A percentile compares a stretch with the other conserved stretches of the same genome.
Evolutionary conservation across 2,888 invertebrate species (phyloP).

Genomic region (Phortica magna): DNA sequence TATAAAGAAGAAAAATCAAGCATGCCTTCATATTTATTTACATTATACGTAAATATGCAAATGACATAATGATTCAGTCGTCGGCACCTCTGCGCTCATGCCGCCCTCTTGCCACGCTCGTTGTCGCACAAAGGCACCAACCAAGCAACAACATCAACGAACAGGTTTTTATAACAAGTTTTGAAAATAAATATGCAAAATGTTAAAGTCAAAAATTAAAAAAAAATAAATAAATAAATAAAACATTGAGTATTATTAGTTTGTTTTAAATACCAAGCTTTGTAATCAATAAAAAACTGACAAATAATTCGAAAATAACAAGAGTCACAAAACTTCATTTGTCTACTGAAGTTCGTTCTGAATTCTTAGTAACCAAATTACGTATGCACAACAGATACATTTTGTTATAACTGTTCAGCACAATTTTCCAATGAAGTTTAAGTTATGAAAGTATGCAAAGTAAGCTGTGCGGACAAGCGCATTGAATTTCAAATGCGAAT

Average conservation of each 20-base stretch:
- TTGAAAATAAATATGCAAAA: constrained; percentile 12
- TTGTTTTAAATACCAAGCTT: not conserved
- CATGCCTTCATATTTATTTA: constrained; percentile 11
- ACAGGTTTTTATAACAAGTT: constrained; percentile 30
- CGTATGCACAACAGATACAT: not conserved
- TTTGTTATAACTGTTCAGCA: constrained; percentile 1
- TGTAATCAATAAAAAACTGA: not conserved
- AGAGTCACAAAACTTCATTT: not conserved
- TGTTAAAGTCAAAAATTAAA: not conserved
- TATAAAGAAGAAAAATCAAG: not conserved
- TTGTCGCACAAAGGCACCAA: not conserved
- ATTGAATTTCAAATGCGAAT: not conserved
- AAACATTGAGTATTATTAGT: not conserved
- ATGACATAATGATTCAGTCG: constrained; percentile 52
- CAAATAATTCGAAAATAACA: not conserved
- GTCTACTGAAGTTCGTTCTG: no score
- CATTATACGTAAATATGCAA: constrained; percentile 37
- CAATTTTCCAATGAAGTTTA: not conserved
- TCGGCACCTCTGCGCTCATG: constrained; percentile 37
- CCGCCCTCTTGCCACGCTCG: constrained; percentile 9
- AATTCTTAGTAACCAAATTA: not conserved
- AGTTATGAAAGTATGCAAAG: not conserved
- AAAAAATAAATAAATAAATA: not conserved
- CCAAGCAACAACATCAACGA: not conserved
- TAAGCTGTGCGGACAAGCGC: not conserved